Evolutionary conservation across 2,113 vertebrate genomes (phyloP).

Genomic region (Colius striatus): DNA sequence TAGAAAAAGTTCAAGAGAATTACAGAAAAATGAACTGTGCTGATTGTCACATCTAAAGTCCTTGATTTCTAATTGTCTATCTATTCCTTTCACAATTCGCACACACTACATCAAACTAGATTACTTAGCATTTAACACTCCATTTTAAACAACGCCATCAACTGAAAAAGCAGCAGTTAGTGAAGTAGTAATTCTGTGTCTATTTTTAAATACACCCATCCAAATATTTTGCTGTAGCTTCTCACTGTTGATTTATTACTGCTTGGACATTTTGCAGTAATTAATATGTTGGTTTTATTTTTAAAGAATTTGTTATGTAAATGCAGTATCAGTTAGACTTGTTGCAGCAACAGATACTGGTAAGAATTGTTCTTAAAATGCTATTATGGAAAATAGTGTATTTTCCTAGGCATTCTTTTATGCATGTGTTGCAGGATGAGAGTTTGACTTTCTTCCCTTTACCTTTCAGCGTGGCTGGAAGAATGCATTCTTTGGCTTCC

Average conservation of each 20-base stretch:
- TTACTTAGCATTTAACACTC: not conserved
- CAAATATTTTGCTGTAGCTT: not conserved
- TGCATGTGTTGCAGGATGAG: not conserved
- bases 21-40: not conserved
- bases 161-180: not conserved
- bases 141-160: not conserved
- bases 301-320: not conserved
- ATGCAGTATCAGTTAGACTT: not conserved
- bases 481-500: not conserved
- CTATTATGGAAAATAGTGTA: not conserved
- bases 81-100: not conserved
- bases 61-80: not conserved
- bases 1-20: not conserved
- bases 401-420: not conserved
- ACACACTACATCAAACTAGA: not conserved
- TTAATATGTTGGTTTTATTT: not conserved
- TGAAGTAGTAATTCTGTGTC: not conserved
- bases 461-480: not conserved
- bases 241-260: not conserved
- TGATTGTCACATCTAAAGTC: not conserved
- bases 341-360: not conserved
- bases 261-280: not conserved
- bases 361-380: not conserved
- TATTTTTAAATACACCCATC: not conserved
- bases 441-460: not conserved